Percentiles rank a stretch among this genome's conserved stretches.
phyloP scores from a whole-genome alignment of 1,140 invertebrate genomes.

The Platorchestia sp. region DNA sequence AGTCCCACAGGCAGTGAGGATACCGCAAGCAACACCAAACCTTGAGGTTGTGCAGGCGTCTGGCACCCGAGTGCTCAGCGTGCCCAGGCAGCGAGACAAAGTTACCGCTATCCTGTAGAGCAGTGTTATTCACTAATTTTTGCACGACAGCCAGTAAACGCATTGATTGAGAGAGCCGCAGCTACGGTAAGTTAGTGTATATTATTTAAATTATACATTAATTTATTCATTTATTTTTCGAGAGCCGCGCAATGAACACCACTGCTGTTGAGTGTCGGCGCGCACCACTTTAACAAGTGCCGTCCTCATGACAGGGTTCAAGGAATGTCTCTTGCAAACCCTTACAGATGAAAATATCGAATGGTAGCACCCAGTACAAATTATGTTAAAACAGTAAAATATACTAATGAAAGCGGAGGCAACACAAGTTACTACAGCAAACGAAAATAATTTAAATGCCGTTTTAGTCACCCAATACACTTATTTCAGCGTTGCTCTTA shows the following conservation, averaged over 20 bases:
- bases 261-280: no score
- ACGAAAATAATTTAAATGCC: background rate
- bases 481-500: background rate
- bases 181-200: no score
- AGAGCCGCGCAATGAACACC: no score
- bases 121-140: background rate
- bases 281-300: background rate
- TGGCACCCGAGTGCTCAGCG: slow-evolving; percentile 57
- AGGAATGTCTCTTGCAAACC: background rate
- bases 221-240: no score
- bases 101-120: background rate
- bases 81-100: background rate
- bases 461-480: background rate
- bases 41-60: slow-evolving; percentile 57
- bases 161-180: no score
- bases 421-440: background rate
- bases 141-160: background rate
- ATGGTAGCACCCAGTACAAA: background rate
- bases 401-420: background rate
- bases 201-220: no score
- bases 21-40: slow-evolving; percentile 47
- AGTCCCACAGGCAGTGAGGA: slow-evolving; percentile 12
- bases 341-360: background rate
- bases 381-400: background rate
- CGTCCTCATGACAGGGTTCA: background rate